Conservation (phyloP, 2,113 vertebrate species). For the Camelus dromedarius region DNA sequence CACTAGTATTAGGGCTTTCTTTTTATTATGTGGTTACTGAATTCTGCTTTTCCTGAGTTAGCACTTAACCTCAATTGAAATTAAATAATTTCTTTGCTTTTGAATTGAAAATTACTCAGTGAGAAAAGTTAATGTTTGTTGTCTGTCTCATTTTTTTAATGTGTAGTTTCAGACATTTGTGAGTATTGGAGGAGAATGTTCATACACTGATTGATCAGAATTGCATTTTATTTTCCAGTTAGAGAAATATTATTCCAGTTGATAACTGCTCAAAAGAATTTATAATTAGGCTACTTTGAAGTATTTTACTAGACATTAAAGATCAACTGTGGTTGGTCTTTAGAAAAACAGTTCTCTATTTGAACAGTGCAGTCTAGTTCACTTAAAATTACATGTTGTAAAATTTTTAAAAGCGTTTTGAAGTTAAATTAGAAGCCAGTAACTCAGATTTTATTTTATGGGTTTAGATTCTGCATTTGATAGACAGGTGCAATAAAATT, state of each 20-base stretch:
- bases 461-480: background rate
- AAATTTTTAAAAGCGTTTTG: background rate
- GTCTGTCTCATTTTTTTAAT: background rate
- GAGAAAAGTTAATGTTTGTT: background rate
- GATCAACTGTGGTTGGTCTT: background rate
- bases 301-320: background rate
- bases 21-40: background rate
- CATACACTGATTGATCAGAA: background rate
- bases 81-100: background rate
- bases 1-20: background rate
- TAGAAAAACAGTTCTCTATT: background rate
- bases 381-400: background rate
- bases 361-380: background rate
- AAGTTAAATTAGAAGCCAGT: conserved; percentile 26
- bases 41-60: background rate
- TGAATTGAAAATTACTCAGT: background rate
- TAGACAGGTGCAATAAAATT: background rate
- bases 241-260: background rate
- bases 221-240: background rate
- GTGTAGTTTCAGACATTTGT: background rate
- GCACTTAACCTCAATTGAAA: background rate
- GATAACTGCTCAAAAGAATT: conserved; percentile 2
- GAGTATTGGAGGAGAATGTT: background rate
- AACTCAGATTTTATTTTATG: background rate
- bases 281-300: background rate